phyloP scores from a whole-genome alignment of 2,113 vertebrate species.

The Penelope pileata region DNA sequence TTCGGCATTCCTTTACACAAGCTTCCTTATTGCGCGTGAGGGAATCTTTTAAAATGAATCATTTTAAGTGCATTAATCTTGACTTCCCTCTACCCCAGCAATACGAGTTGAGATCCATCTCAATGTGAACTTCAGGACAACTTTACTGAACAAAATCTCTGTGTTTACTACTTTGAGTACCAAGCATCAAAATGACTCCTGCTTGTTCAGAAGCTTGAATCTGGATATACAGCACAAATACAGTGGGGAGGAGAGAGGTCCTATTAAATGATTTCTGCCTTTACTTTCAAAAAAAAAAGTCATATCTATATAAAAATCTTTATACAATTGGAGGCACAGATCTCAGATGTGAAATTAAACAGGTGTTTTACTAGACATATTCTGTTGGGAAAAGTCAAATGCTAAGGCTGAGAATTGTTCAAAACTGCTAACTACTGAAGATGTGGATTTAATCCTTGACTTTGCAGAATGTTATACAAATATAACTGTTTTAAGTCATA shows the following conservation, averaged over 20 bases:
- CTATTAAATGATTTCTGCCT: background rate
- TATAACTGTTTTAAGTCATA: background rate
- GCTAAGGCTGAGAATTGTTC: background rate
- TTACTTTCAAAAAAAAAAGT: background rate
- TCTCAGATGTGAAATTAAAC: background rate
- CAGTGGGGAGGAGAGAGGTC: background rate
- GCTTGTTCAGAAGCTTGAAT: background rate
- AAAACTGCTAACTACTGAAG: background rate
- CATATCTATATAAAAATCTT: background rate
- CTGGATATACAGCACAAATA: background rate
- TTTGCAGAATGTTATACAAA: background rate
- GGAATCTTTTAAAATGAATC: background rate
- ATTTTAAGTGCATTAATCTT: background rate
- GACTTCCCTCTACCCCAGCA: background rate
- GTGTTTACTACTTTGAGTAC: constrained; percentile 28
- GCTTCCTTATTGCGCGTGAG: constrained; percentile 2
- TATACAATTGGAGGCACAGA: background rate
- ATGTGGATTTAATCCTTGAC: background rate
- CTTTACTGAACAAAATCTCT: constrained; percentile 34
- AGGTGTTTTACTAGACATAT: background rate
- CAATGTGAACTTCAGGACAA: constrained; percentile 35
- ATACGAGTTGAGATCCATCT: background rate
- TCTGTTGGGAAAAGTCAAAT: background rate
- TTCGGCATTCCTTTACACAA: constrained; percentile 12
- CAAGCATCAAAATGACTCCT: background rate